A percentile compares a stretch with the other conserved stretches of the same genome.
Evolutionary conservation across 2,113 vertebrate species (phyloP).

Genomic region (Antennarius striatus): DNA sequence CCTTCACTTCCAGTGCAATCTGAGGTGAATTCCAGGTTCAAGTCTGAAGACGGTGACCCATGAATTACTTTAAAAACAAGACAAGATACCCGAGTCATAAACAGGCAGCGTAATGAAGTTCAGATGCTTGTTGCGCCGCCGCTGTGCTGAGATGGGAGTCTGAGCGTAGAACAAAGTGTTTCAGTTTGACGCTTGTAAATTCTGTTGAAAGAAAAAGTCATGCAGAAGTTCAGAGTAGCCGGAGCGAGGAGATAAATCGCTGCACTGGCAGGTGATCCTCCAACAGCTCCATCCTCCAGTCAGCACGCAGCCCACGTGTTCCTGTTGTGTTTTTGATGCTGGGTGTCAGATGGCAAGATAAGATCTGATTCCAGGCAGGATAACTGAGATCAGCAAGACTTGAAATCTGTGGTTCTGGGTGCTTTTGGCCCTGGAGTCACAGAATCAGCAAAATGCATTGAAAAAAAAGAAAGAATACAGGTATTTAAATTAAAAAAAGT

Average conservation of each 20-base stretch:
- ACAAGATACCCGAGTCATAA: slow-evolving; percentile 50
- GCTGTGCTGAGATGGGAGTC: slow-evolving; percentile 35
- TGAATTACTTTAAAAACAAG: slow-evolving; percentile 27
- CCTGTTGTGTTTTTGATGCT: not conserved
- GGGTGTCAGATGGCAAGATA: too few relatives aligned
- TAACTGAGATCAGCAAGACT: too few relatives aligned
- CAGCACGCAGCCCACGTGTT: slow-evolving; percentile 10
- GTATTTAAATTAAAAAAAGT: too few relatives aligned
- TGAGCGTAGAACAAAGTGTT: slow-evolving; percentile 48
- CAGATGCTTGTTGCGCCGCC: slow-evolving; percentile 43
- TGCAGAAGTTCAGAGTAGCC: slow-evolving; percentile 32
- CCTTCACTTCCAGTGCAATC: not conserved
- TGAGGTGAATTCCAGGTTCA: slow-evolving; percentile 7
- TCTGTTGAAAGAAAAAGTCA: slow-evolving; percentile 32
- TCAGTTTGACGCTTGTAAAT: slow-evolving; percentile 51
- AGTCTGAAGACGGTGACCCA: slow-evolving; percentile 30
- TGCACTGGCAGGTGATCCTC: slow-evolving; percentile 27
- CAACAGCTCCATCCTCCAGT: slow-evolving; percentile 3
- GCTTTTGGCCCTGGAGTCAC: too few relatives aligned
- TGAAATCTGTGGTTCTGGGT: too few relatives aligned
- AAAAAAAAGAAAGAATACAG: too few relatives aligned
- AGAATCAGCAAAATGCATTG: too few relatives aligned
- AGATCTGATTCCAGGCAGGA: too few relatives aligned
- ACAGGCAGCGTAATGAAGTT: slow-evolving; percentile 53
- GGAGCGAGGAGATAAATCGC: slow-evolving; percentile 36